Conservation (phyloP, 2,797 vertebrate species). For the Kryptolebias ocellatus region DNA sequence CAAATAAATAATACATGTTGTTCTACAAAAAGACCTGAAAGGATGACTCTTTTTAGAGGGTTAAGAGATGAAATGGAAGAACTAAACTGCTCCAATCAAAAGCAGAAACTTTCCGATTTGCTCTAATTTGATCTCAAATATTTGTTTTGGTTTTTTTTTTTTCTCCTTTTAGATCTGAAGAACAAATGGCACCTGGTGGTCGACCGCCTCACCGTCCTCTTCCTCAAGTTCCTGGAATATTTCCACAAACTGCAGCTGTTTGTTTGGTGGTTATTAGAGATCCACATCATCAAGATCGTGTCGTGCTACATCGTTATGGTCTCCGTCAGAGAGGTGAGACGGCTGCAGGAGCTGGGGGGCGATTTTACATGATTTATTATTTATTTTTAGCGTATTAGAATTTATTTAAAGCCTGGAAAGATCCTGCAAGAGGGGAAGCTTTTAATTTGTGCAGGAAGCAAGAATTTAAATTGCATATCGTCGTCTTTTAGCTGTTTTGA, state of each 20-base stretch:
- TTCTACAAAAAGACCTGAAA: no score
- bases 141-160: constrained; percentile 8
- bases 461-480: no score
- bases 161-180: constrained; percentile 84
- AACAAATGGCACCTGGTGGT: constrained; percentile 98
- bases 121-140: neutral
- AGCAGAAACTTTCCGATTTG: no score
- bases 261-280: constrained; percentile 96
- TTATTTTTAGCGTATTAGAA: neutral
- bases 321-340: constrained; percentile 89
- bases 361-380: no score
- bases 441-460: no score
- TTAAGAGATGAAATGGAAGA: neutral
- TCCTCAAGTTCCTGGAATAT: constrained; percentile 95
- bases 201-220: constrained; percentile 94
- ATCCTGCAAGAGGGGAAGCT: neutral
- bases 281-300: constrained; percentile 97
- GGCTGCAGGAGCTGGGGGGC: neutral
- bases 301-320: constrained; percentile 94
- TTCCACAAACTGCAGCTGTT: constrained; percentile 98
- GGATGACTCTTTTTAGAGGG: neutral
- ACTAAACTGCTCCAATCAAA: no score
- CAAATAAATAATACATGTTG: no score
- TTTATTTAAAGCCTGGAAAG: neutral
- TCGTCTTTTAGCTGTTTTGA: neutral